phyloP scores from a whole-genome alignment of 2,888 invertebrate species.

The Conistra vaccinii region DNA sequence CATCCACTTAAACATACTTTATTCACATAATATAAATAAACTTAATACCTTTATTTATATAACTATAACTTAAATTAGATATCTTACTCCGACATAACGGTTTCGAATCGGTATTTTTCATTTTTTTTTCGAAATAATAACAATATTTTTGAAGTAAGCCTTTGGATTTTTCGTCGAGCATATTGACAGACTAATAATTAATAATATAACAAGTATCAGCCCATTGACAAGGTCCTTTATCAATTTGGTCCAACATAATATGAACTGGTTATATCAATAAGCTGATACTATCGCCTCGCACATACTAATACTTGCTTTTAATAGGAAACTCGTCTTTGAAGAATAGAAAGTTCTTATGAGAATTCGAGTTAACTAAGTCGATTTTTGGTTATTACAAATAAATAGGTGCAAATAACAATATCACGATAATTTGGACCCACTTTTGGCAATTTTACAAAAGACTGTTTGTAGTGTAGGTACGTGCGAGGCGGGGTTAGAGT shows the following conservation, averaged over 20 bases:
- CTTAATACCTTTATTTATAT: slow-evolving; percentile 70
- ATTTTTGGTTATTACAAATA: slow-evolving; percentile 41
- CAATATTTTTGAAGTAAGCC: slow-evolving; percentile 58
- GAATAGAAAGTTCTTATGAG: slow-evolving; percentile 6
- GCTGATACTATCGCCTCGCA: slow-evolving; percentile 72
- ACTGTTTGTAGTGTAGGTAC: slow-evolving; percentile 40
- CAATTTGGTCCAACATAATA: slow-evolving; percentile 64
- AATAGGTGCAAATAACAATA: slow-evolving; percentile 54
- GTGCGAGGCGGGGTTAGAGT: slow-evolving; percentile 64
- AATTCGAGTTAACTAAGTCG: neutral
- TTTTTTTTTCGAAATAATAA: slow-evolving; percentile 56
- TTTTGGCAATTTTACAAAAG: slow-evolving; percentile 11
- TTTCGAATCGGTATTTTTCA: slow-evolving; percentile 60
- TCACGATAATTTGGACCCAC: slow-evolving; percentile 52
- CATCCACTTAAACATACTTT: slow-evolving; percentile 66
- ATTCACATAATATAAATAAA: slow-evolving; percentile 77
- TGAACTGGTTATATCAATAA: slow-evolving; percentile 72
- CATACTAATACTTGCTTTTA: slow-evolving; percentile 50
- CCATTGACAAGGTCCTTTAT: slow-evolving; percentile 67
- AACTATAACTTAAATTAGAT: slow-evolving; percentile 67
- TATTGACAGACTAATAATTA: slow-evolving; percentile 50
- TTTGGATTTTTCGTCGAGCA: slow-evolving; percentile 66
- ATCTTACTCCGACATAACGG: slow-evolving; percentile 63
- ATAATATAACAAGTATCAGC: slow-evolving; percentile 65
- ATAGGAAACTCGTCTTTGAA: slow-evolving; percentile 26